These are phyloP conservation scores for Pogonognathellus flavescens DNA, from an alignment of 1,140 invertebrate species.

Conservation along the genomic window DNA sequence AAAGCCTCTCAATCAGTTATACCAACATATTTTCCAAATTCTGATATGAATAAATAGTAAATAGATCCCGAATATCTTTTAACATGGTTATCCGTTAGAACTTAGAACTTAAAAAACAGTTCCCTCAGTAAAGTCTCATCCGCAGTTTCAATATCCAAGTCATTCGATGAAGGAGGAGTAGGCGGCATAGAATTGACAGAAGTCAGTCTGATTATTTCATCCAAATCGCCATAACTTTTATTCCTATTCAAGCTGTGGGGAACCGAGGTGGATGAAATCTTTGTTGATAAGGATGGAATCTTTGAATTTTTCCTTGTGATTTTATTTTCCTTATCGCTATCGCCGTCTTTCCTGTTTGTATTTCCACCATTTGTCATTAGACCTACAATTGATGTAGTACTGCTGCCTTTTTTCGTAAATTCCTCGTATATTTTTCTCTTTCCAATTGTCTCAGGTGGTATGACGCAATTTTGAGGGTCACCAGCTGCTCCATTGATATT, in stretches of 20 bases:
- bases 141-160: not conserved
- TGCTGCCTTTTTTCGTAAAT: too few species aligned
- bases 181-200: too few species aligned
- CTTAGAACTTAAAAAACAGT: conserved; percentile 59
- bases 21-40: too few species aligned
- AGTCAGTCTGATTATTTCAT: not conserved
- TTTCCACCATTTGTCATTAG: too few species aligned
- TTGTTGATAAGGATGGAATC: not conserved
- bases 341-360: not conserved
- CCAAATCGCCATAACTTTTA: not conserved
- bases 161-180: too few species aligned
- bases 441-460: not conserved
- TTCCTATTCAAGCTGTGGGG: not conserved
- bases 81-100: too few species aligned
- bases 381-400: not conserved
- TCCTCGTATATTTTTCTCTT: not conserved
- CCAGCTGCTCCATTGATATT: not conserved
- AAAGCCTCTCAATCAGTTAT: too few species aligned
- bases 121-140: conserved; percentile 18
- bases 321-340: not conserved
- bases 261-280: not conserved
- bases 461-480: not conserved
- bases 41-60: too few species aligned
- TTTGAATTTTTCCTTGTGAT: not conserved
- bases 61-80: not conserved